Evolutionary conservation across 2,888 invertebrate species (phyloP).

Genomic region (Nineta flava): DNA sequence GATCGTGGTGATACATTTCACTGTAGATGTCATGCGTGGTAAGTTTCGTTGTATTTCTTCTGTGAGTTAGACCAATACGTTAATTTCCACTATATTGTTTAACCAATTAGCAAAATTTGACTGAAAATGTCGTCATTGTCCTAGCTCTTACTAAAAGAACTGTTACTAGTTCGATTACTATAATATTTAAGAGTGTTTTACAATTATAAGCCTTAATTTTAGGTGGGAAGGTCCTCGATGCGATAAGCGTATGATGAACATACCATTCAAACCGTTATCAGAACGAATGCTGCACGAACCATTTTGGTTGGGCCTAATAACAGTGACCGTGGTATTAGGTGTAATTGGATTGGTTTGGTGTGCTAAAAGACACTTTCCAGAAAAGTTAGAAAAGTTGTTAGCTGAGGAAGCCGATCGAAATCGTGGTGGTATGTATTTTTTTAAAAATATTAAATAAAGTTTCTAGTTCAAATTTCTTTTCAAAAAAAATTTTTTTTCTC

Average conservation of each 20-base stretch:
- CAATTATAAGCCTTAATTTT: not conserved
- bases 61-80: not conserved
- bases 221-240: constrained; percentile 40
- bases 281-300: constrained; percentile 75
- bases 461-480: not conserved
- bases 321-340: constrained; percentile 63
- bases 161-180: too few relatives aligned
- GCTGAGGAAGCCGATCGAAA: constrained; percentile 65
- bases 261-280: constrained; percentile 55
- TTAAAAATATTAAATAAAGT: not conserved
- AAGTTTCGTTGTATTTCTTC: constrained; percentile 50
- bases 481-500: too few relatives aligned
- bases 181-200: not conserved
- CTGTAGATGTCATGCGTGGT: constrained; percentile 51
- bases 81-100: too few relatives aligned
- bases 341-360: constrained; percentile 70
- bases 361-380: constrained; percentile 71
- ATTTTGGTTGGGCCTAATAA: constrained; percentile 77
- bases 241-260: constrained; percentile 49
- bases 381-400: constrained; percentile 67
- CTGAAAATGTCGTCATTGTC: too few relatives aligned
- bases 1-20: constrained; percentile 10
- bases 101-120: too few relatives aligned
- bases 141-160: too few relatives aligned
- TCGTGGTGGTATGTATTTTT: constrained; percentile 40